These are phyloP conservation scores for Chloroceryle aenea DNA, from an alignment of 2,113 vertebrate genomes.

Conservation along the genomic window DNA sequence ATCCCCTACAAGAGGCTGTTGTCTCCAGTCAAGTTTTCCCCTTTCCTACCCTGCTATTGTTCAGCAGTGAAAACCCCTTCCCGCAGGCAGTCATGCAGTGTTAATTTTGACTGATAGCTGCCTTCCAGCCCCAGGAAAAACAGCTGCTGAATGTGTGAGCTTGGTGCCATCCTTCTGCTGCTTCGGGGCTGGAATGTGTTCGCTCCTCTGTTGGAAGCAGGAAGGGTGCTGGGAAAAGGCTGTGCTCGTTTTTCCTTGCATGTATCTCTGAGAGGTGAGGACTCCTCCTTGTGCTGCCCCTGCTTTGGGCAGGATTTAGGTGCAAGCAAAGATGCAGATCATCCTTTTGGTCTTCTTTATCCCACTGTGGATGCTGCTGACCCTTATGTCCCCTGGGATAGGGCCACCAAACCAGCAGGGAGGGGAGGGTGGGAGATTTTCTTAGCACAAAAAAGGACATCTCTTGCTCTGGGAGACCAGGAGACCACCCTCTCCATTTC, in stretches of 20 bases:
- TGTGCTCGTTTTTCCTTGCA: not conserved
- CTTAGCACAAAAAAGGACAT: not conserved
- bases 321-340: not conserved
- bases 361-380: rapidly evolving
- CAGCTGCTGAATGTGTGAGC: not conserved
- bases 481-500: not conserved
- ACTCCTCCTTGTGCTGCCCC: not conserved
- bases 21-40: not conserved
- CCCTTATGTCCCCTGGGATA: not conserved
- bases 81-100: not conserved
- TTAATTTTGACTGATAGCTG: not conserved
- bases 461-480: not conserved
- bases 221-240: not conserved
- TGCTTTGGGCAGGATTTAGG: not conserved
- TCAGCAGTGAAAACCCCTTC: not conserved
- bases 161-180: not conserved
- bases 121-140: slow-evolving; percentile 14
- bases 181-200: not conserved
- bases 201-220: not conserved
- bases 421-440: not conserved
- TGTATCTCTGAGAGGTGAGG: not conserved
- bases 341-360: not conserved
- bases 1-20: not conserved
- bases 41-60: not conserved
- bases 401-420: not conserved